phyloP scores from a whole-genome alignment of 2,888 invertebrate genomes.

The Linnaemya vulpina region DNA sequence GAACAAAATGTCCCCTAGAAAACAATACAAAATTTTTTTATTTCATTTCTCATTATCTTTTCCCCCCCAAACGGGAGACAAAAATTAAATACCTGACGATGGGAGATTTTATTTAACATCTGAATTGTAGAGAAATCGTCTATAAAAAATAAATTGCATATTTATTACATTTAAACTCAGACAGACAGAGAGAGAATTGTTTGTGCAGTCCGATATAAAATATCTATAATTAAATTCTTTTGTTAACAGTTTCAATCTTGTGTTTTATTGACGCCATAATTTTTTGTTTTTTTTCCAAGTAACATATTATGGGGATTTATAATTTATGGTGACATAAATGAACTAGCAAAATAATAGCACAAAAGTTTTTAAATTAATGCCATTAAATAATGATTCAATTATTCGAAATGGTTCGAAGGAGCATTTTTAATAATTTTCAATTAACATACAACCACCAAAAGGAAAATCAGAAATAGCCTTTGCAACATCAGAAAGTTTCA shows the following conservation, averaged over 20 bases:
- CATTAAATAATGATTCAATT: too few relatives aligned
- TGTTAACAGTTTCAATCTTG: slow-evolving; percentile 38
- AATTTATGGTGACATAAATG: not conserved
- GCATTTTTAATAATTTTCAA: too few relatives aligned
- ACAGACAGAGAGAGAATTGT: slow-evolving; percentile 14
- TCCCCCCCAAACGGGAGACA: not conserved
- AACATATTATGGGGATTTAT: not conserved
- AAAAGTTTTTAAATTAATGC: too few relatives aligned
- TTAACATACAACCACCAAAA: too few relatives aligned
- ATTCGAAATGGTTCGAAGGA: too few relatives aligned
- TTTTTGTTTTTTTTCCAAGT: not conserved
- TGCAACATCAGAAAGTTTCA: too few relatives aligned
- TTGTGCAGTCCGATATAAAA: slow-evolving; percentile 9
- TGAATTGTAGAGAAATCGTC: slow-evolving; percentile 2
- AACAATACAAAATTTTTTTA: slow-evolving; percentile 13
- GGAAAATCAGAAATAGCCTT: too few relatives aligned
- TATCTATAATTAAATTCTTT: slow-evolving; percentile 53
- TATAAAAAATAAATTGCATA: not conserved
- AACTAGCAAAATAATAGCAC: too few relatives aligned
- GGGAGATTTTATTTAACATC: not conserved
- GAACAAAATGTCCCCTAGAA: slow-evolving; percentile 45
- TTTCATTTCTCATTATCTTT: not conserved
- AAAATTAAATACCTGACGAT: slow-evolving; percentile 5
- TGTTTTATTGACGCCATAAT: slow-evolving; percentile 16
- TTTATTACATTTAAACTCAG: slow-evolving; percentile 11